Base-by-base conservation (phyloP, 2,797 vertebrate genomes). In the Gouania willdenowi region DNA sequence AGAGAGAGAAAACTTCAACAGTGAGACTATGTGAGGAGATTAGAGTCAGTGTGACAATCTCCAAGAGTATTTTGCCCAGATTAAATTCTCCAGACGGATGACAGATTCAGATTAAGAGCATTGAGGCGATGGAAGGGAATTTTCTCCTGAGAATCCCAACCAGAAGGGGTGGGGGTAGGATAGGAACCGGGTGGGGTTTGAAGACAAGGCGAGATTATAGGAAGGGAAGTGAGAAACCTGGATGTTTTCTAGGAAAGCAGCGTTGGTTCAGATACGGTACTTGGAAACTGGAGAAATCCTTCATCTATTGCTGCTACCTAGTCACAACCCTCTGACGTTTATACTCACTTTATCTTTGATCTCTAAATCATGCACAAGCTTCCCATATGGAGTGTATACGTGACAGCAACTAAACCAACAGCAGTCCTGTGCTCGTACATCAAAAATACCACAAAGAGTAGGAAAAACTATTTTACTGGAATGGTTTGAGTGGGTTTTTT, bases 11-110 rank as follows among this genome's bases (percentile, higher is more conserved):
- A 22, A 35, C n/a, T 18, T 41, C 50, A 50, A 49, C 45, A 37
- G 21, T 41, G 32, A 71, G 41, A 29, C 36, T 35, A 21, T 54
- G 26, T 29, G 46, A 78, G 42, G 29, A 21, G 45, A 80, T 77
- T 67, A 71, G 44, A 13, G 45, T 50, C 35, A 32, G 15, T 41
- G 53, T 41, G 34, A 51, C 58, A 49, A 65, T 70, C 56, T 63
- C 40, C 20, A 17, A 5, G 42, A 49, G 52, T 39, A 45, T 76
- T 61, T 50, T 28, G 25, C 55, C 38, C 59, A 71, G 73, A 82
- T 80, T 78, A 54, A 79, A 71, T 83, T 74, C 52, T 70, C 30
- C 63, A 78, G 62, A 79, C 42, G 66, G 81, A 84, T 82, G 82
- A 77, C 37, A 36, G 44, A 4, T 5, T 13, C 48, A 70, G 81